These are phyloP conservation scores for Bucorvus abyssinicus DNA, from an alignment of 2,797 vertebrate species.

Conservation along the genomic window DNA sequence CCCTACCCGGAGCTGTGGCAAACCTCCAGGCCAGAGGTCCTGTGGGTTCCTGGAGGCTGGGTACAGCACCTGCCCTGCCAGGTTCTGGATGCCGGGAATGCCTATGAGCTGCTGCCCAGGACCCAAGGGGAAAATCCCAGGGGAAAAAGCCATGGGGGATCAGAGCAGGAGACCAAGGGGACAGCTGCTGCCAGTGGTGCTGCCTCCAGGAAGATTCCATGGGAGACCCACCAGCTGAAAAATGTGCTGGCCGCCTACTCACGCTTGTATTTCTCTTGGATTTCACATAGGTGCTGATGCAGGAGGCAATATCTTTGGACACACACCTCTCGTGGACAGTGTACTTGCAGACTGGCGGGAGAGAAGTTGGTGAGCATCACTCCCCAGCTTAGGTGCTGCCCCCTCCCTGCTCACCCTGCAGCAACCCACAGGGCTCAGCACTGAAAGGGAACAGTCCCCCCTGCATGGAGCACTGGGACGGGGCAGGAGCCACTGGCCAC, in stretches of 20 bases:
- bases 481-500: fast-evolving
- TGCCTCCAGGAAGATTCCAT: not conserved
- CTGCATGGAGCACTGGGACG: not conserved
- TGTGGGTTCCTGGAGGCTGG: not conserved
- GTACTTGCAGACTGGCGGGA: constrained; percentile 90
- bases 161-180: not conserved
- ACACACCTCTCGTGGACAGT: constrained; percentile 93
- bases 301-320: constrained; percentile 90
- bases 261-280: constrained; percentile 87
- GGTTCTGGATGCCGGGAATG: not conserved
- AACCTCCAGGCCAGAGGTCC: not conserved
- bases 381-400: not conserved
- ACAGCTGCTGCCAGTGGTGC: not conserved
- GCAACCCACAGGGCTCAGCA: not conserved
- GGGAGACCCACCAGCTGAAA: not conserved
- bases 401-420: not conserved
- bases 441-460: fast-evolving
- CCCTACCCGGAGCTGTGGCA: fast-evolving
- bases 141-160: not conserved
- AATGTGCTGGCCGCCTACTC: constrained; percentile 54
- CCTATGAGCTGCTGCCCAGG: not conserved
- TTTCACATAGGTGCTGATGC: constrained; percentile 93
- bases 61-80: not conserved
- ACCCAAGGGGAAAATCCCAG: not conserved
- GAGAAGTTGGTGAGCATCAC: not conserved